These are phyloP conservation scores for Pteropus alecto DNA, from an alignment of 2,113 vertebrate species.

Conservation along the genomic window DNA sequence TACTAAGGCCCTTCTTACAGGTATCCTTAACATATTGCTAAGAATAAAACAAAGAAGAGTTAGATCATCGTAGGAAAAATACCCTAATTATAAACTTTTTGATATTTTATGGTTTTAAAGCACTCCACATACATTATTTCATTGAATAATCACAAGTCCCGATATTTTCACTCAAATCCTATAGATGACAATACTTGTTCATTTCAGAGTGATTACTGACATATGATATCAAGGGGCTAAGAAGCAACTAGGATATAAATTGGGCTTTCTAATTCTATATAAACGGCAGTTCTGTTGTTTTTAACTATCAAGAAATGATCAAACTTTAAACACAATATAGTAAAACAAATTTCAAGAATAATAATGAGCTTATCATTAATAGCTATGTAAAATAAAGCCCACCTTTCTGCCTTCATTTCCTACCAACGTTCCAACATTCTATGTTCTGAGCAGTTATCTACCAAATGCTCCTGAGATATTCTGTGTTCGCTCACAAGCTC, in stretches of 20 bases:
- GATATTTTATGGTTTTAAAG: background rate
- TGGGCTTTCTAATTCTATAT: background rate
- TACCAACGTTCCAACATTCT: background rate
- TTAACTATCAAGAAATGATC: background rate
- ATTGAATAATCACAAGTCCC: background rate
- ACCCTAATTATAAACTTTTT: background rate
- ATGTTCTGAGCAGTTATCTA: background rate
- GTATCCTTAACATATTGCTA: slow-evolving; percentile 90
- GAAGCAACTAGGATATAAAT: background rate
- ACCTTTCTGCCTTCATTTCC: background rate
- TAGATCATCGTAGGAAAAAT: background rate
- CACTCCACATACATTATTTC: background rate
- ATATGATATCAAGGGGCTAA: background rate
- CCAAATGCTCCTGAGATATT: background rate
- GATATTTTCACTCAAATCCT: slow-evolving; percentile 13
- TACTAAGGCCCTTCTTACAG: slow-evolving; percentile 84
- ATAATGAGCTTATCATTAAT: background rate
- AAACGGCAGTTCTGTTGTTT: background rate
- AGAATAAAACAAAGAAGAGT: slow-evolving; percentile 63
- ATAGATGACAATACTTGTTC: background rate
- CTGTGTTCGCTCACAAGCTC: background rate
- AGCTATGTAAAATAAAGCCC: background rate
- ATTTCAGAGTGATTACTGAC: background rate
- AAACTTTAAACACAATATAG: background rate
- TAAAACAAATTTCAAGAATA: slow-evolving; percentile 4